Base-by-base conservation (phyloP, 2,113 vertebrate genomes). In the Pachyramphus minor region DNA sequence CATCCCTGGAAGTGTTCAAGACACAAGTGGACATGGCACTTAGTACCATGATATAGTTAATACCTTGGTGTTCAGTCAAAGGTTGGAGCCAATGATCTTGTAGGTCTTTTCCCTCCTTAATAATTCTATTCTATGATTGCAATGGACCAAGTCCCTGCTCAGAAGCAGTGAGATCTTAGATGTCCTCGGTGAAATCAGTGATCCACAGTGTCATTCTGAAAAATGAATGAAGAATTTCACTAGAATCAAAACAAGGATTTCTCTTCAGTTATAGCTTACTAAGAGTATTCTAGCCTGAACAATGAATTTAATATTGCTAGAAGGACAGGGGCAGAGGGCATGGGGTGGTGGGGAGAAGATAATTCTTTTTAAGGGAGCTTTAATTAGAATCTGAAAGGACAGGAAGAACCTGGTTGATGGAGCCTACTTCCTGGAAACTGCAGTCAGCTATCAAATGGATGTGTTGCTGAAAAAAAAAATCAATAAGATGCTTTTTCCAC, bases 251-350 rank as follows among this genome's bases (percentile, higher is more conserved):
- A 49, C 33, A 81, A 73, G 66, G 1, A 20, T 22, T 66, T 75
- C 8, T 60, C 25, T 83, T 78, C 17, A 62, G 23, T 56, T 75
- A 14, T 25, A 73, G 4, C 23, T 74, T 37, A 42, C 12, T 73
- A 59, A n/a, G 21, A 62, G 30, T 47, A 23, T 47, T 47, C 45
- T 59, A 47, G 3, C 8, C 21, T 53, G 24, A 72, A 3, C 11
- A 72, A 59, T 35, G 6, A 64, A 5, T 50, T 33, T 21, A 58
- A 49, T 53, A 17, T 6, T 35, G 3, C 50, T 77, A 39, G 45
- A 72, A 44, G 11, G 3, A 63, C 3, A 27, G 11, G 21, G 5
- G 9, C 1, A 35, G 18, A 16, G 9, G 10, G 15, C 30, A 1
- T 58, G 33, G 31, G 14, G 20, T 39, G 8, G 8, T 47, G 20